phyloP scores from a whole-genome alignment of 2,888 invertebrate genomes.

The Gnatocerus cornutus region DNA sequence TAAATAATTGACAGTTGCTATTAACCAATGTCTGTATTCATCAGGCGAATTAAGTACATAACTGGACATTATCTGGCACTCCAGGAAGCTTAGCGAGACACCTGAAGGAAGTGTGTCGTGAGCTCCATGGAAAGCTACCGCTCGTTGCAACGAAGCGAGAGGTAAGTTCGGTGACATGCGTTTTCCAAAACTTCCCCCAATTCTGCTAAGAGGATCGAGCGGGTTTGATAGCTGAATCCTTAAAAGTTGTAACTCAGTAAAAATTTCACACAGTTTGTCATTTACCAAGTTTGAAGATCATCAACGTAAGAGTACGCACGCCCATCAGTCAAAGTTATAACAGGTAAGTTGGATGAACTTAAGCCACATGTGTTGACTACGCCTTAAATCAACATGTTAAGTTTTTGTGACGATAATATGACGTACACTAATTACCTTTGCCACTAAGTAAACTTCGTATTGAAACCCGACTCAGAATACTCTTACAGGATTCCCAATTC shows the following conservation, averaged over 20 bases:
- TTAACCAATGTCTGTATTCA: slow-evolving; percentile 87
- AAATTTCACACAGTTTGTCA: slow-evolving; percentile 2
- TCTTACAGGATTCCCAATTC: slow-evolving; percentile 75
- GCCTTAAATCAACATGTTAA: slow-evolving; percentile 66
- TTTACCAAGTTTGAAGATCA: slow-evolving; percentile 84
- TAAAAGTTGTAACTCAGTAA: slow-evolving; percentile 40
- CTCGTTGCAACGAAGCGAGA: slow-evolving; percentile 67
- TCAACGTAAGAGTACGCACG: slow-evolving; percentile 88
- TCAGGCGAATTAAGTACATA: slow-evolving; percentile 79
- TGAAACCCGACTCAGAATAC: slow-evolving; percentile 74
- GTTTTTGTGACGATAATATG: not conserved
- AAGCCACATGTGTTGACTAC: slow-evolving; percentile 76
- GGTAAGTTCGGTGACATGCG: slow-evolving; percentile 64
- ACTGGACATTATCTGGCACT: slow-evolving; percentile 83
- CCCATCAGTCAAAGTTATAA: slow-evolving; percentile 89
- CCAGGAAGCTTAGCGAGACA: slow-evolving; percentile 78
- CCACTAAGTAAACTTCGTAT: slow-evolving; percentile 76
- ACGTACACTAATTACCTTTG: slow-evolving; percentile 69
- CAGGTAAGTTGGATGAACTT: slow-evolving; percentile 80
- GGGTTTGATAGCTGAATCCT: slow-evolving; percentile 75
- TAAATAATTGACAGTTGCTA: slow-evolving; percentile 74
- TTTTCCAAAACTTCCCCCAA: slow-evolving; percentile 71
- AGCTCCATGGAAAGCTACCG: slow-evolving; percentile 63
- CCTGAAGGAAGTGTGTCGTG: slow-evolving; percentile 69
- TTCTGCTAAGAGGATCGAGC: slow-evolving; percentile 72